Percentiles rank a stretch among this genome's conserved stretches.
These are phyloP conservation scores for Drosophila baimaii DNA, from an alignment of 1,140 invertebrate genomes.

Conservation along the genomic window DNA sequence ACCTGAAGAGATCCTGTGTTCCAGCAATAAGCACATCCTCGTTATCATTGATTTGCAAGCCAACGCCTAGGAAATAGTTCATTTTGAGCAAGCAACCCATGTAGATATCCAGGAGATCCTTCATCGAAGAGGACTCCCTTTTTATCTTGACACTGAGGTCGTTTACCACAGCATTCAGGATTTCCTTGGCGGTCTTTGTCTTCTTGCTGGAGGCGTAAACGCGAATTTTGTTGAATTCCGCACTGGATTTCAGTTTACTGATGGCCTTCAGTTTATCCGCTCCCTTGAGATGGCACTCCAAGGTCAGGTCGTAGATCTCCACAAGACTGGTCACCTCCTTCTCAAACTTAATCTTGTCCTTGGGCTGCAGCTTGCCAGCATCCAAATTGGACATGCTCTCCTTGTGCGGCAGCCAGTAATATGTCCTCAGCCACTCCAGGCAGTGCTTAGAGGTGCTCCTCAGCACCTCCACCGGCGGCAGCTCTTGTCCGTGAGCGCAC, in stretches of 20 bases:
- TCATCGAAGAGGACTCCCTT: conserved; percentile 46
- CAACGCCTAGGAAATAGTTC: conserved; percentile 63
- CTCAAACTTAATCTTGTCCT: conserved; percentile 63
- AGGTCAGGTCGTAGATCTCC: conserved; percentile 63
- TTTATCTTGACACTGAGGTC: conserved; percentile 53
- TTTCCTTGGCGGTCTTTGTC: conserved; percentile 36
- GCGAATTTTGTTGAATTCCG: conserved; percentile 61
- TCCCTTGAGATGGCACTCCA: conserved; percentile 67
- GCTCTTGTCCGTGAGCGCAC: conserved; percentile 77
- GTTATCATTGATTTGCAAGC: conserved; percentile 32
- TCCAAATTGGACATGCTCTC: conserved; percentile 61
- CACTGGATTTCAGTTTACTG: conserved; percentile 56
- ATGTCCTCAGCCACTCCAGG: conserved; percentile 69
- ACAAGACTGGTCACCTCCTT: conserved; percentile 50
- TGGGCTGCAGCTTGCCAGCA: conserved; percentile 52
- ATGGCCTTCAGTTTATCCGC: conserved; percentile 64
- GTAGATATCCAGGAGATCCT: conserved; percentile 63
- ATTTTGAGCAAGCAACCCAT: conserved; percentile 58
- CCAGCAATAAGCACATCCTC: conserved; percentile 55
- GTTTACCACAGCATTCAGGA: conserved; percentile 30
- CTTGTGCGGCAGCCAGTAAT: conserved; percentile 72
- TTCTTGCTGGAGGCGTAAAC: conserved; percentile 51
- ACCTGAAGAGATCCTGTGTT: conserved; percentile 67
- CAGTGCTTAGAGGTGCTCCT: conserved; percentile 63
- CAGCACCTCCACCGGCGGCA: conserved; percentile 65